Base-by-base conservation (phyloP, 1,140 invertebrate genomes). In the Pollicipes pollicipes region DNA sequence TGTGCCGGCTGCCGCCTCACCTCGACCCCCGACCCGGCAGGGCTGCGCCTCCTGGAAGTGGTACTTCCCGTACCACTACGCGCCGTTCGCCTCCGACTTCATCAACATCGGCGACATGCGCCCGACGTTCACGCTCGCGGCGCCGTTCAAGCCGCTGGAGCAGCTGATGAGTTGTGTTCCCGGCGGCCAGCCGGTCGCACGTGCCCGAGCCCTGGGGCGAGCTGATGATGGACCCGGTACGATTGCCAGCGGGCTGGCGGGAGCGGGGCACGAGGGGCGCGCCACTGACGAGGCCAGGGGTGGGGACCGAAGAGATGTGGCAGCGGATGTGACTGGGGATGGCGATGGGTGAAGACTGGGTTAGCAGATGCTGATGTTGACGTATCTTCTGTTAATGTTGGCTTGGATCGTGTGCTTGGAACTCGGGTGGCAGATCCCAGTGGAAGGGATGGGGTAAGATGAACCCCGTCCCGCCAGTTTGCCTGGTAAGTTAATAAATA, bases 1-100 rank as follows among this genome's bases (percentile, higher is more conserved):
- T n/a, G n/a, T n/a, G n/a, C n/a, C n/a, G n/a, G n/a, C n/a, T n/a
- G n/a, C n/a, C n/a, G 8, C 21, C 45, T 58, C 13, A 58, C 45
- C 21, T 24, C 13, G 2, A 21, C 73, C 73, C 67, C 74, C 73
- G 66, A 76, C 76, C 69, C 79, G 77, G 68, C 76, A 87, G 86
- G 97, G 97, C 66, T 99, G 97, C 82, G 90, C 94, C 29, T 97
- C 94, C 3, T 99, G 97, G 97, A 93, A 97, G 80, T 99, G 97
- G 97, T 99, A 97, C 82, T 99, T 95, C 81, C 97, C 97, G 0
- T 99, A 96, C 80, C 97, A 99, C 81, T 99, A 99, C 84, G 97
- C 97, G 3, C 97, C 97, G n/a, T 99, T 99, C 83, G 97, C 97
- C 6, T 98, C 95, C 2, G 97, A 99, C 83, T 99, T 99, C 81